Evolutionary conservation across 2,888 invertebrate genomes (phyloP), one percentile per base, ranked within the genome.

Genomic region (Agrotis puta): DNA sequence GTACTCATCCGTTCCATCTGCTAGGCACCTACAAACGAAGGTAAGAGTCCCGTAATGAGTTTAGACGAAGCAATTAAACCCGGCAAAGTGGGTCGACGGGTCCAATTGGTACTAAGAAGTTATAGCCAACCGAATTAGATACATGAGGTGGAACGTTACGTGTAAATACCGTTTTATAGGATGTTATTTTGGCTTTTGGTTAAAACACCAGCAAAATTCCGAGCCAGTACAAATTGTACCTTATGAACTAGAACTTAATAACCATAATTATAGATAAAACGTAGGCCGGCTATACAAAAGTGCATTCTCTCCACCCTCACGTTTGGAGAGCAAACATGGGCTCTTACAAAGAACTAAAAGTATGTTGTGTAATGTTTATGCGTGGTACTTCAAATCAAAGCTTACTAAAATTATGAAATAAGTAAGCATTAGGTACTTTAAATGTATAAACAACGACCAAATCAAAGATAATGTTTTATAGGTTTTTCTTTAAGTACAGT

Each of bases 61-160:
- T 91, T 85, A 90, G 77, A 81, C 82, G 80, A 79, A 86, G 88
- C 88, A 91, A 92, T 91, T 91, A 90, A 88, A 86, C 79, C 81
- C 77, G 24, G 72, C 82, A 81, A 87, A 89, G 85, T 88, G 81
- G 88, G 88, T 85, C 87, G 87, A 81, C 83, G 74, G 81, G 70
- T 87, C 85, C 86, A 90, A 88, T 91, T 89, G 88, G 83, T 88
- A 85, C 85, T 79, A 83, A 87, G 79, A 85, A 87, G 80, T 88
- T 89, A 83, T 82, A 81, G 73, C 67, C 45, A 75, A 68, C 65
- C 84, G 79, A 85, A 87, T 87, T 82, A 83, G 85, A 87, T 88
- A 79, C 73, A 70, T 64, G 64, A 67, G 59, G 54, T 39, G 24
- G 56, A 65, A 71, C 48, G 56, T 77, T 67, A 14, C n/a, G 56